Conservation (phyloP, 2,113 vertebrate genomes). For the Sander lucioperca region DNA sequence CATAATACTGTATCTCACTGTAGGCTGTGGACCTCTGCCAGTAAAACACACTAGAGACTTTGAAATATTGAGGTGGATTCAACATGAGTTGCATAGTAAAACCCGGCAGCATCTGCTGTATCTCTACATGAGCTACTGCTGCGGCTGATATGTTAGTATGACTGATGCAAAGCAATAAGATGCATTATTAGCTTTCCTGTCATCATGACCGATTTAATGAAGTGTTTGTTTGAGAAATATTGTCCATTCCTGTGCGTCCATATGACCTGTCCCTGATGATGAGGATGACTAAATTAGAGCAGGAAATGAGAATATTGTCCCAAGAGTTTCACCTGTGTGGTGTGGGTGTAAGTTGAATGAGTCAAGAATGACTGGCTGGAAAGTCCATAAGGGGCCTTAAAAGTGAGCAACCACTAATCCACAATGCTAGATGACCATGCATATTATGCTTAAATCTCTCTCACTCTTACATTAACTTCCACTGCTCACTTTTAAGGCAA, state of each 20-base stretch:
- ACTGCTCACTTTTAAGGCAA: too few species aligned
- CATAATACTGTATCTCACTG: constrained; percentile 70
- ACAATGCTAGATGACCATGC: too few species aligned
- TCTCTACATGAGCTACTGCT: constrained; percentile 27
- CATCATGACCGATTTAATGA: constrained; percentile 34
- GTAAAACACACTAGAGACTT: constrained; percentile 66
- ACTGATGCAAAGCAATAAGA: constrained; percentile 37
- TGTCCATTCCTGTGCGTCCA: constrained; percentile 8
- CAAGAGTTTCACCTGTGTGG: constrained; percentile 50
- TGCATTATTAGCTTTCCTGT: constrained; percentile 29
- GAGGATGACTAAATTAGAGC: constrained; percentile 59
- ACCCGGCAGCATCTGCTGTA: constrained; percentile 34
- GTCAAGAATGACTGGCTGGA: neutral
- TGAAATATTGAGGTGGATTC: constrained; percentile 65
- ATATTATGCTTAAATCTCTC: too few species aligned
- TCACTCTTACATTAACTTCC: too few species aligned
- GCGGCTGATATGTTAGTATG: constrained; percentile 29
- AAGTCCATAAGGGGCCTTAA: neutral
- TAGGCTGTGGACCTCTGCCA: constrained; percentile 75
- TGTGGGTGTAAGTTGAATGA: constrained; percentile 7
- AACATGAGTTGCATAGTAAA: constrained; percentile 57
- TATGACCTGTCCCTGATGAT: constrained; percentile 46
- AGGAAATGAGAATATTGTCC: constrained; percentile 63
- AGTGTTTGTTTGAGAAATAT: constrained; percentile 48
- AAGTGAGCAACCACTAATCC: too few species aligned